These are phyloP conservation scores for Epinephelus moara DNA, from an alignment of 2,113 vertebrate genomes.

Conservation along the genomic window DNA sequence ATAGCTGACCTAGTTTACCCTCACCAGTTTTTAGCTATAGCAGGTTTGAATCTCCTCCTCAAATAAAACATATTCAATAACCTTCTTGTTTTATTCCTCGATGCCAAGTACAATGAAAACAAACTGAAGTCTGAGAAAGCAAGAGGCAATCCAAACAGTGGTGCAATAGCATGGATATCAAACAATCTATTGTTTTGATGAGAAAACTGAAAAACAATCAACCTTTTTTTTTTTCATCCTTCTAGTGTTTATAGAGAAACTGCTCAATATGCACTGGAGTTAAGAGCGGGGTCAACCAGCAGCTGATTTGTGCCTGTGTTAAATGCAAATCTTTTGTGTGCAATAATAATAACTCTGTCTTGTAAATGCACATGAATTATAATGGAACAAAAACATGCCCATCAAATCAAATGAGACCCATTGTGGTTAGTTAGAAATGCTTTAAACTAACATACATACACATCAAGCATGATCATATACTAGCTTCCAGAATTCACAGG, in stretches of 20 bases:
- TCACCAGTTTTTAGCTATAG: neutral
- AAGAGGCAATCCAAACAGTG: neutral
- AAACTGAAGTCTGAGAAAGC: slow-evolving; percentile 40
- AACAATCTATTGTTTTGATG: slow-evolving; percentile 39
- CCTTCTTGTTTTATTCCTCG: slow-evolving; percentile 21
- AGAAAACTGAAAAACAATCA: slow-evolving; percentile 38
- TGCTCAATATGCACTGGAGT: slow-evolving; percentile 12
- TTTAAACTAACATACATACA: slow-evolving; percentile 19
- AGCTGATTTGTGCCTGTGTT: slow-evolving; percentile 18
- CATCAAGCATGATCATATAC: neutral
- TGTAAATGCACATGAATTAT: slow-evolving; percentile 25
- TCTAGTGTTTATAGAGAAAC: slow-evolving; percentile 18
- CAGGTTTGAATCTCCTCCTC: neutral
- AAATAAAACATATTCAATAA: slow-evolving; percentile 31
- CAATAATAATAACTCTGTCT: slow-evolving; percentile 2
- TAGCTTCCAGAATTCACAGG: slow-evolving; percentile 31
- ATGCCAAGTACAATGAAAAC: slow-evolving; percentile 42
- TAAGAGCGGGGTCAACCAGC: slow-evolving; percentile 36
- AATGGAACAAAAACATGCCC: neutral
- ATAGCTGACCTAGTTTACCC: neutral
- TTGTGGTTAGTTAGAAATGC: neutral
- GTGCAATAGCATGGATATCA: slow-evolving; percentile 38
- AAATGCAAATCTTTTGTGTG: slow-evolving; percentile 23
- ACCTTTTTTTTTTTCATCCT: slow-evolving; percentile 7
- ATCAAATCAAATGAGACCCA: slow-evolving; percentile 5